phyloP scores from a whole-genome alignment of 2,797 vertebrate species.

The Valencia hispanica region DNA sequence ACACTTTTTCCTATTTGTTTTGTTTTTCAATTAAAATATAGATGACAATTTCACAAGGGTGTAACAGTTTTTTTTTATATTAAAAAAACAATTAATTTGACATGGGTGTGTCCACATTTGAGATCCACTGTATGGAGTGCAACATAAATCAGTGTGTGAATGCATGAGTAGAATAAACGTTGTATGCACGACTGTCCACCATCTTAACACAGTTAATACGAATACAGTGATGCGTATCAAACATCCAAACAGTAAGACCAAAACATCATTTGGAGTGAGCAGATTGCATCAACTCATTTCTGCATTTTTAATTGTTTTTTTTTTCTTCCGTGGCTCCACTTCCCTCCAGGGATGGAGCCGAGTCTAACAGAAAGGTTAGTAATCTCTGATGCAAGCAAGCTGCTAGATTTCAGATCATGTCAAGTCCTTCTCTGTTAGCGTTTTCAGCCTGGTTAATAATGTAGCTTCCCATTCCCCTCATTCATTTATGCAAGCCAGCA shows the following conservation, averaged over 20 bases:
- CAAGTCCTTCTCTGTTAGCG: constrained; percentile 69
- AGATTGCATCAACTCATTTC: constrained; percentile 72
- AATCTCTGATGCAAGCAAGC: constrained; percentile 78
- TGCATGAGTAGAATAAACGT: background rate
- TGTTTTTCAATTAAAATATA: background rate
- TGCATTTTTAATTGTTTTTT: constrained; percentile 78
- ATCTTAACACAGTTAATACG: background rate
- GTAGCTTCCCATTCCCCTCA: constrained; percentile 61
- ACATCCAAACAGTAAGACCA: constrained; percentile 13
- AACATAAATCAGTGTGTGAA: background rate
- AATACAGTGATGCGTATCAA: background rate
- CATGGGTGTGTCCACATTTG: background rate
- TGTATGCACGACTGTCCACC: background rate
- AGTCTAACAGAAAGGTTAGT: constrained; percentile 74
- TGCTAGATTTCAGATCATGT: constrained; percentile 77
- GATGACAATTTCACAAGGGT: background rate
- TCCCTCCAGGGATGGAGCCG: constrained; percentile 64
- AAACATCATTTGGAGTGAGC: constrained; percentile 54
- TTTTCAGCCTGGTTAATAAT: constrained; percentile 75
- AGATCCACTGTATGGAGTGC: background rate
- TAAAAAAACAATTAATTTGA: background rate
- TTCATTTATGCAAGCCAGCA: constrained; percentile 55
- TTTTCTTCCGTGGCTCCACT: constrained; percentile 36
- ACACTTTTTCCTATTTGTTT: background rate
- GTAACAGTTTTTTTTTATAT: background rate